Base-by-base conservation (phyloP, 2,113 vertebrate species). In the Paradoxurus hermaphroditus region DNA sequence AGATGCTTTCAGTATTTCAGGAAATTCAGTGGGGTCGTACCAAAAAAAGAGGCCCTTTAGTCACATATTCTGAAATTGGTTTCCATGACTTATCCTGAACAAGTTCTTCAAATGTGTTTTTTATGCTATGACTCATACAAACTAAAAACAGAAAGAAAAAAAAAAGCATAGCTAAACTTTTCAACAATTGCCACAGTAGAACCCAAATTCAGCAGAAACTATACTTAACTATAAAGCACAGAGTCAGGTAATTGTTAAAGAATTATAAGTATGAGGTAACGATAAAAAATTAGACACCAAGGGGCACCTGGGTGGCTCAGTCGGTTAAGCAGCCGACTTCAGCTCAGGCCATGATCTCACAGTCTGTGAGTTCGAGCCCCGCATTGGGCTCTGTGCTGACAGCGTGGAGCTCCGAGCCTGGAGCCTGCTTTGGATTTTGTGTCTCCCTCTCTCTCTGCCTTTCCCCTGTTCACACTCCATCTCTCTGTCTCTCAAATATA, bases 51-150 rank as follows among this genome's bases (percentile, higher is more conserved):
- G 11, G 23, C 1, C 36, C 15, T 46, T 92, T 86, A 78, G 44
- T 96, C 70, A 91, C 59, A 95, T 13, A 82, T 79, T 85, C 59
- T 96, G 70, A 56, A 21, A 72, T 75, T 36, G 56, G 8, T 12
- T 97, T 86, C 56, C 78, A 86, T 68, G 44, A 19, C 44, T 94
- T 68, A 91, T 81, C 56, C 78, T 44, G 25, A 94, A 96, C 27
- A 94, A 86, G 10, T 49, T 88, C 62, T 94, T 82, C 15, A 90
- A 92, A 96, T 86, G 44, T 82, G 53, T 29, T 72, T 92, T 91
- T 73, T 82, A 67, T 78, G 23, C 65, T 56, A 86, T 96, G 95
- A 94, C 81, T 97, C 96, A 97, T 51, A 44, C 15, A 92, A 89
- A 96, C 59, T 97, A 94, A 93, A 95, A 97, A 67, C 72, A 87